phyloP scores from a whole-genome alignment of 2,113 vertebrate genomes.

The Apodemus speciosus region DNA sequence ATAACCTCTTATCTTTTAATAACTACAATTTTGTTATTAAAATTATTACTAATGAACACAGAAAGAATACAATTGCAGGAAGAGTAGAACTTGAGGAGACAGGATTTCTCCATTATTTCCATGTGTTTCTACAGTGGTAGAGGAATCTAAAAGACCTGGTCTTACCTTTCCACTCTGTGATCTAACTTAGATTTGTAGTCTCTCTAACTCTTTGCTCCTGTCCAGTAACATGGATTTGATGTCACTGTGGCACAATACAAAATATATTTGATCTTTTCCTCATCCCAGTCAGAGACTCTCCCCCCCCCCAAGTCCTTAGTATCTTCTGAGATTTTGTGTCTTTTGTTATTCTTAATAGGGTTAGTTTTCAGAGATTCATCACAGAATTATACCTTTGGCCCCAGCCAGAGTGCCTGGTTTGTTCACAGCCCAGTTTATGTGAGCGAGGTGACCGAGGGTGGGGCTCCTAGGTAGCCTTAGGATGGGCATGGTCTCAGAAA shows the following conservation, averaged over 20 bases:
- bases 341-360: not conserved
- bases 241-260: not conserved
- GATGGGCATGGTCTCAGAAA: not conserved
- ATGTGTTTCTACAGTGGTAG: not conserved
- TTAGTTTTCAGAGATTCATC: not conserved
- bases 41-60: not conserved
- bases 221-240: not conserved
- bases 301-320: not conserved
- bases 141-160: not conserved
- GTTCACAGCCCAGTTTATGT: not conserved
- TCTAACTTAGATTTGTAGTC: not conserved
- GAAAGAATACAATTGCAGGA: not conserved
- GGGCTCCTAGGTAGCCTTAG: not conserved
- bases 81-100: not conserved
- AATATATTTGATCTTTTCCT: not conserved
- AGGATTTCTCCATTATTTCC: not conserved
- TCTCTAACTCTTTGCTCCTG: not conserved
- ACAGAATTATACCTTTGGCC: not conserved
- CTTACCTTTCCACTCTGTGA: not conserved
- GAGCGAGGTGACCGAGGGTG: not conserved
- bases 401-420: not conserved
- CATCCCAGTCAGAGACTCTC: not conserved
- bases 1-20: not conserved
- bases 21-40: not conserved
- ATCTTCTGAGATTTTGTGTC: not conserved